Conservation (phyloP, 30 jellyfish, hydroid and myxozoan species). For the Aurelia sp. region DNA sequence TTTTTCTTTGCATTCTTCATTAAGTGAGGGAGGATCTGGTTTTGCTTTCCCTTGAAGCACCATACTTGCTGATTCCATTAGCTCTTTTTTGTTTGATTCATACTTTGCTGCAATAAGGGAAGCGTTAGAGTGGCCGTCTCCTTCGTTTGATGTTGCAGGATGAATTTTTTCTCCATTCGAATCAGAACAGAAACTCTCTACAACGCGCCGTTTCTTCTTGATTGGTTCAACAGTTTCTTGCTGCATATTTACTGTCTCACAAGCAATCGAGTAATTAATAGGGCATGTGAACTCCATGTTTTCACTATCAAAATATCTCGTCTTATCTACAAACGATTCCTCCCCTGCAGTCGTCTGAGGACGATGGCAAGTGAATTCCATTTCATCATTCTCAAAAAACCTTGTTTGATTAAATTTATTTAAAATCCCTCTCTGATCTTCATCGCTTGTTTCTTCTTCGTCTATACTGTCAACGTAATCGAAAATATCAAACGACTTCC, state of each 20-base stretch:
- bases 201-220: too few relatives aligned
- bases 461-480: conserved; percentile 15
- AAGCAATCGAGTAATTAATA: too few relatives aligned
- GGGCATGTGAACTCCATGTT: conserved; percentile 35
- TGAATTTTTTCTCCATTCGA: too few relatives aligned
- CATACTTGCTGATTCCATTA: neutral
- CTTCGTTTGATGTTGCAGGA: neutral
- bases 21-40: too few relatives aligned
- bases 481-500: conserved; percentile 34
- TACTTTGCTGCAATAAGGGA: neutral
- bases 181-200: too few relatives aligned
- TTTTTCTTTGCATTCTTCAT: neutral
- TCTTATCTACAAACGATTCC: neutral
- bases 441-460: conserved; percentile 2
- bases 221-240: too few relatives aligned
- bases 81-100: neutral
- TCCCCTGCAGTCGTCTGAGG: conserved; percentile 3
- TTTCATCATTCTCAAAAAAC: neutral
- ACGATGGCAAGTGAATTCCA: conserved; percentile 2
- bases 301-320: neutral
- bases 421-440: neutral
- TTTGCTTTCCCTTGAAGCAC: neutral
- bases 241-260: too few relatives aligned
- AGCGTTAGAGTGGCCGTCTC: neutral
- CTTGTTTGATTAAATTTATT: conserved; percentile 3